Evolutionary conservation across 1,140 invertebrate genomes (phyloP).

Genomic region (Ceratina japonica): DNA sequence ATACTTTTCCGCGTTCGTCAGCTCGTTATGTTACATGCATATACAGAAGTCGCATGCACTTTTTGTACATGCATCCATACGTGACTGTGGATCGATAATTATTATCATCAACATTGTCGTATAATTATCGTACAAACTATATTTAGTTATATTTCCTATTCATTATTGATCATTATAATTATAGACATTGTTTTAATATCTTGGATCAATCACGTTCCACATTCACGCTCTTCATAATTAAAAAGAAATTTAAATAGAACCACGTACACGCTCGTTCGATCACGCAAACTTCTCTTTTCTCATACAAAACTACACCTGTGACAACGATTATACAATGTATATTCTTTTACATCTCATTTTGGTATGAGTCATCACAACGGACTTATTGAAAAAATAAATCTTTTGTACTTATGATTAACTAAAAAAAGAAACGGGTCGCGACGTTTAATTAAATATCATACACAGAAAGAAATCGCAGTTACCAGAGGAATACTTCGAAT

Average conservation of each 20-base stretch:
- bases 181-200: constrained; percentile 59
- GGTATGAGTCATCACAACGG: constrained; percentile 69
- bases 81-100: constrained; percentile 56
- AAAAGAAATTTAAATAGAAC: constrained; percentile 63
- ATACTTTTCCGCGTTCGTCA: constrained; percentile 24
- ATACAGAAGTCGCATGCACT: constrained; percentile 14
- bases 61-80: constrained; percentile 48
- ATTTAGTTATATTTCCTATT: constrained; percentile 61
- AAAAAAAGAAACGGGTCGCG: constrained; percentile 43
- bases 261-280: constrained; percentile 54
- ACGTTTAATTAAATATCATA: constrained; percentile 49
- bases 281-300: constrained; percentile 26
- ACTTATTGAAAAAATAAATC: constrained; percentile 69
- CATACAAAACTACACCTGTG: constrained; percentile 49
- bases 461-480: constrained; percentile 47
- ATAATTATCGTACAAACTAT: constrained; percentile 54
- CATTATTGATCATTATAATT: constrained; percentile 64
- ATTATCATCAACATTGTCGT: constrained; percentile 60
- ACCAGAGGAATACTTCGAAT: constrained; percentile 65
- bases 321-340: constrained; percentile 59
- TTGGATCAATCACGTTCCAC: constrained; percentile 43
- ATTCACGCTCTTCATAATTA: constrained; percentile 57
- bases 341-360: constrained; percentile 63
- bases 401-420: constrained; percentile 71
- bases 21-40: constrained; percentile 22